Conservation (phyloP, 2,888 invertebrate species). For the Hirtodrosophila duncani region DNA sequence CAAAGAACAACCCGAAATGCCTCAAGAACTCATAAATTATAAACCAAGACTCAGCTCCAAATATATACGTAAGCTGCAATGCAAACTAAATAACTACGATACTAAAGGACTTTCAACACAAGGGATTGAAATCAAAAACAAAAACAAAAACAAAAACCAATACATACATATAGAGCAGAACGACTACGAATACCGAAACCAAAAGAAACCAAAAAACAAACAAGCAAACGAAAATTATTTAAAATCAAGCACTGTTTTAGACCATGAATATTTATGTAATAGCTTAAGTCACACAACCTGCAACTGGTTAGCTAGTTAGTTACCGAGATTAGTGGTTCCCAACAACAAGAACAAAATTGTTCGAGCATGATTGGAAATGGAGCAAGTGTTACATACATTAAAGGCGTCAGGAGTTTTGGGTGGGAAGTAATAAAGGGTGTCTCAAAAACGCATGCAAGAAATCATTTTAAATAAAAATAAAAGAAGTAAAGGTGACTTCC, state of each 20-base stretch:
- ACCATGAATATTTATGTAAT: no score
- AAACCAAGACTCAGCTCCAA: slow-evolving; percentile 41
- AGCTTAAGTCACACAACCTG: slow-evolving; percentile 21
- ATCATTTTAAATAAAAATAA: no score
- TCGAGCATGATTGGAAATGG: no score
- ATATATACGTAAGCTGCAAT: slow-evolving; percentile 54
- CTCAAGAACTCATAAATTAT: slow-evolving; percentile 57
- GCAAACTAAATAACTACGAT: slow-evolving; percentile 32
- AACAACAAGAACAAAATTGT: no score
- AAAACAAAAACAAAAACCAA: slow-evolving; percentile 7
- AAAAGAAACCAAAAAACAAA: background rate
- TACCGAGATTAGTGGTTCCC: no score
- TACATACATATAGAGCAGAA: slow-evolving; percentile 15
- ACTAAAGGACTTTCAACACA: slow-evolving; percentile 38
- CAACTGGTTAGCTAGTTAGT: slow-evolving; percentile 13
- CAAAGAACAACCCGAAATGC: slow-evolving; percentile 58
- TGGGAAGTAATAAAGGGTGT: no score
- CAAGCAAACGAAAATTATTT: background rate
- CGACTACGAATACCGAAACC: slow-evolving; percentile 7
- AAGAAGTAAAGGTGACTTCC: no score
- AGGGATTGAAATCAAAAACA: slow-evolving; percentile 56
- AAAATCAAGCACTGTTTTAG: no score
- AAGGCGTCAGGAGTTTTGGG: no score
- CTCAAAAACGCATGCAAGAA: no score
- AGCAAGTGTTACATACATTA: no score